phyloP scores from a whole-genome alignment of 1,140 invertebrate species.

The Nasonia giraulti region DNA sequence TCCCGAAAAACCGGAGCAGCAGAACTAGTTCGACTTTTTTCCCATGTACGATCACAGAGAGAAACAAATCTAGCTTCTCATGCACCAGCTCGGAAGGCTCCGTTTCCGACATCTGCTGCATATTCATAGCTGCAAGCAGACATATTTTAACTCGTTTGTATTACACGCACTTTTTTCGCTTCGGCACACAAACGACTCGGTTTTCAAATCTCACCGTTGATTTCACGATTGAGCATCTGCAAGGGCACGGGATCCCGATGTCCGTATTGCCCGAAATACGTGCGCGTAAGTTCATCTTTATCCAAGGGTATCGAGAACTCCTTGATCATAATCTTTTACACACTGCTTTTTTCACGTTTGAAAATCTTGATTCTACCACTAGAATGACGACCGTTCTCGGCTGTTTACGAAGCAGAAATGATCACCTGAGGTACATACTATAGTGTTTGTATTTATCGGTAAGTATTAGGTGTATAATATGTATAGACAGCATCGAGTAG shows the following conservation, averaged over 20 bases:
- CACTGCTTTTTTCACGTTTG: too few relatives aligned
- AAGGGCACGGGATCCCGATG: slow-evolving; percentile 80
- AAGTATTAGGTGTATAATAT: too few relatives aligned
- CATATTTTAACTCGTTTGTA: slow-evolving; percentile 46
- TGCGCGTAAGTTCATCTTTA: slow-evolving; percentile 79
- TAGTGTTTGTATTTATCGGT: too few relatives aligned
- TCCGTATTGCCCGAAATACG: slow-evolving; percentile 78
- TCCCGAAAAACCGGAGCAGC: slow-evolving; percentile 65
- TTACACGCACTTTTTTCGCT: slow-evolving; percentile 2
- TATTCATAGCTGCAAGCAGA: slow-evolving; percentile 75
- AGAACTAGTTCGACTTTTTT: slow-evolving; percentile 75
- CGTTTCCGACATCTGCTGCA: slow-evolving; percentile 70
- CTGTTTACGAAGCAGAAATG: too few relatives aligned
- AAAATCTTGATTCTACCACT: too few relatives aligned
- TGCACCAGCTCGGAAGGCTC: slow-evolving; percentile 79
- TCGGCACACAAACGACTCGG: neutral
- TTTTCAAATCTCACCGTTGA: slow-evolving; percentile 76
- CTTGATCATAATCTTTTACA: slow-evolving; percentile 50
- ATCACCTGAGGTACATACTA: too few relatives aligned
- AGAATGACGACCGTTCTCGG: too few relatives aligned
- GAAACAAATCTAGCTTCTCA: slow-evolving; percentile 84
- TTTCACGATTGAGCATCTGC: slow-evolving; percentile 77
- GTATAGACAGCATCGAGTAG: too few relatives aligned
- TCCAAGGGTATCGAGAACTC: slow-evolving; percentile 84
- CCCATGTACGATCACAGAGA: slow-evolving; percentile 78